Percentiles rank a stretch among this genome's conserved stretches.
Evolutionary conservation across 2,113 vertebrate species (phyloP).

Genomic region (Microtus montanus): DNA sequence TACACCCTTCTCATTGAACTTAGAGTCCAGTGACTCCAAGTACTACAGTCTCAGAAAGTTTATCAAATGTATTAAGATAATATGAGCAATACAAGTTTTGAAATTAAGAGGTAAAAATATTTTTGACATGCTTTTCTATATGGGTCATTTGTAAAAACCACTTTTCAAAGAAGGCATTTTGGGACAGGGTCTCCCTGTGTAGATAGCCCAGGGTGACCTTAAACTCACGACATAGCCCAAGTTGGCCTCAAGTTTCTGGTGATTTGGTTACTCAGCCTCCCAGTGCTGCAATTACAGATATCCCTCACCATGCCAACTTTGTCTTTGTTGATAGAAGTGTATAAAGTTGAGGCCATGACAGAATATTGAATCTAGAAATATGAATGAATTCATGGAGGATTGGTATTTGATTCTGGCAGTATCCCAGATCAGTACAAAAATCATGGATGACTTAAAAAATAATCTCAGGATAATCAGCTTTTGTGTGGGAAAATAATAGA

Average conservation of each 20-base stretch:
- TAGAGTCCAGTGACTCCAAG: neutral
- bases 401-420: neutral
- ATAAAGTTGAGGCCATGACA: conserved; percentile 38
- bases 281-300: neutral
- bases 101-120: conserved; percentile 42
- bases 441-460: conserved; percentile 43
- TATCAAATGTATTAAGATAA: conserved; percentile 39
- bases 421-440: conserved; percentile 14
- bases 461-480: conserved; percentile 52
- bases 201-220: neutral
- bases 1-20: conserved; percentile 3
- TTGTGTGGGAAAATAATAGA: conserved; percentile 41
- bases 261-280: neutral
- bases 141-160: neutral
- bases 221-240: neutral
- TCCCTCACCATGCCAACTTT: neutral
- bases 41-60: neutral
- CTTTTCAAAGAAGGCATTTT: neutral
- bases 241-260: neutral
- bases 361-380: conserved; percentile 43
- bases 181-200: neutral
- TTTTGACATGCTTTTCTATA: conserved; percentile 47
- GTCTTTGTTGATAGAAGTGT: conserved; percentile 31
- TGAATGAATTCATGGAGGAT: neutral
- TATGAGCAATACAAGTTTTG: neutral